Conservation (phyloP, 2,113 vertebrate species). For the Pterocles burchelli region DNA sequence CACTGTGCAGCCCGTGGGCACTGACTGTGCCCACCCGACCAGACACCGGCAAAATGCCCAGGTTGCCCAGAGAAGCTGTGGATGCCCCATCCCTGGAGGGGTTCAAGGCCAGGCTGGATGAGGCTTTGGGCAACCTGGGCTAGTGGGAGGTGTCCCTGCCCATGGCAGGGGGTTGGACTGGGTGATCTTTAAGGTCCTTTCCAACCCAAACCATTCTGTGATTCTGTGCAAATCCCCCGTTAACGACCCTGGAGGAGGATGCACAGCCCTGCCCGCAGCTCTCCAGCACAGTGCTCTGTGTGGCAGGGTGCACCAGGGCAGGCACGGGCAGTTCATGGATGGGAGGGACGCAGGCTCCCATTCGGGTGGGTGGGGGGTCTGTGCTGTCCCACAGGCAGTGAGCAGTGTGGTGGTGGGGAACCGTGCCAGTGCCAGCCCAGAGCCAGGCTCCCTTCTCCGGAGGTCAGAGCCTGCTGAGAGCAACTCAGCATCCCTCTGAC, state of each 20-base stretch:
- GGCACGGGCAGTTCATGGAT: not conserved
- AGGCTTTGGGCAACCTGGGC: too few species aligned
- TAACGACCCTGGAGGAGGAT: not conserved
- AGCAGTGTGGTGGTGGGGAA: not conserved
- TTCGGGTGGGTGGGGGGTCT: not conserved
- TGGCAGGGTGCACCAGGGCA: not conserved
- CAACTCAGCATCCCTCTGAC: not conserved
- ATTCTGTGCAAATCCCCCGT: too few species aligned
- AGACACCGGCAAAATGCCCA: not conserved
- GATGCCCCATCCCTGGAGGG: too few species aligned
- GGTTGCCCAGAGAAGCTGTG: too few species aligned
- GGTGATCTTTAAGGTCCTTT: too few species aligned
- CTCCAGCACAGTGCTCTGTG: not conserved
- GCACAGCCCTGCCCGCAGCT: not conserved
- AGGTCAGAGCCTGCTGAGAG: not conserved
- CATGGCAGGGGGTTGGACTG: too few species aligned
- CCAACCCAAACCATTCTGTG: too few species aligned
- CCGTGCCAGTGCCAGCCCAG: not conserved
- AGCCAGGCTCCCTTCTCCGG: not conserved
- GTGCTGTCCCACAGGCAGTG: not conserved
- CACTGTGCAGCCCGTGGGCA: not conserved
- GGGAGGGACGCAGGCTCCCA: not conserved
- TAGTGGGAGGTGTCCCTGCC: too few species aligned
- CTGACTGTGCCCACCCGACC: not conserved
- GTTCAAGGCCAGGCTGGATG: too few species aligned